Evolutionary conservation across 2,113 vertebrate species (phyloP), one percentile per base, ranked within the genome.

Genomic region (Myiagra hebetior): DNA sequence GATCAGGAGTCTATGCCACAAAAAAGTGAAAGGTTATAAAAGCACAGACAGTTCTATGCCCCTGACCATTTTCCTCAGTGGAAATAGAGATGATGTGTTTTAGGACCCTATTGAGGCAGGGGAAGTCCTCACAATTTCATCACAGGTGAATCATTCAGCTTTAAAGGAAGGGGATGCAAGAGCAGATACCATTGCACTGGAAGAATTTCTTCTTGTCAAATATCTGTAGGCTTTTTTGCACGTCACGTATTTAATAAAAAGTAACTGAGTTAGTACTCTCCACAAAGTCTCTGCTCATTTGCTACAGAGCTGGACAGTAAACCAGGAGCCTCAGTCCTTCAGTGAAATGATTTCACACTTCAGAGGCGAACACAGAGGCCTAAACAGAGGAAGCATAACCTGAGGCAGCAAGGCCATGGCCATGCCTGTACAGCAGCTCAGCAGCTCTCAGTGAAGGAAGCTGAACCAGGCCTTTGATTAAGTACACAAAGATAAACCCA

Each of bases 11-110:
- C 82, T 90, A 4, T 80, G 63, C 63, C 72, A 77, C 53, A 57
- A 79, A 62, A 86, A 90, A 93, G 57, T 69, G 85, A 69, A 92
- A 95, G 88, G 70, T 90, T 94, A 73, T 88, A 92, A 88, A 96
- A 92, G 68, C 79, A 69, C 72, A 89, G 92, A 65, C 62, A 73
- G 75, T 64, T 90, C 88, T 69, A 24, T 1, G 5, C 76, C 92
- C 90, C 74, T 74, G 88, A 69, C 68, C 63, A 56, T 80, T 82
- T 88, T 88, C 70, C 26, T 42, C 26, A 60, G 39, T 62, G 37
- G 74, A 93, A 89, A 89, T 15, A 60, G 77, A 79, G 85, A 42
- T 69, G 2, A 83, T 90, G 76, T 94, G 35, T 49, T 76, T 90
- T 8, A 1, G 53, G 46, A 76, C 24, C 30, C 62, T 79, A n/a